phyloP scores from a whole-genome alignment of 2,797 vertebrate genomes.

The Pteropus rufus region DNA sequence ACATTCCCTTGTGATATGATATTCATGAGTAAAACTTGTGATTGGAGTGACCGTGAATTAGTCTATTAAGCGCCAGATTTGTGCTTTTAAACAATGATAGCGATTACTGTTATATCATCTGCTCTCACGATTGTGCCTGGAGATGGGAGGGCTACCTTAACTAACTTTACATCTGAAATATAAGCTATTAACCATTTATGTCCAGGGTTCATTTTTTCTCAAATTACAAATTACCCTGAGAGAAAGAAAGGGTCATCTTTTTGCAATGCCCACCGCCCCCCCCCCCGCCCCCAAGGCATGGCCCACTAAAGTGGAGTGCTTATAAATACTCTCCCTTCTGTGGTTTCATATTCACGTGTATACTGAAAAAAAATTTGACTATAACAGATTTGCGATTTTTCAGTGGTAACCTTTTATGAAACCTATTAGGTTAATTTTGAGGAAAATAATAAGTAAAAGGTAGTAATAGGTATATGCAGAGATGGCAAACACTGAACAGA shows the following conservation, averaged over 20 bases:
- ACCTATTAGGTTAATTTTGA: not conserved
- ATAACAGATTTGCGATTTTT: not conserved
- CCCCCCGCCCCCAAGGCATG: rapidly evolving
- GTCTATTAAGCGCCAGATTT: constrained; percentile 63
- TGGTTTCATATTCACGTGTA: rapidly evolving
- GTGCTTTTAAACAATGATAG: constrained; percentile 65
- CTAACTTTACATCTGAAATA: constrained; percentile 42
- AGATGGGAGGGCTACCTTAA: constrained; percentile 39
- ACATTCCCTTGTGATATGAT: constrained; percentile 68
- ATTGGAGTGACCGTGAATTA: constrained; percentile 68
- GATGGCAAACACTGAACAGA: not conserved
- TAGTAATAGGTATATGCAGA: not conserved
- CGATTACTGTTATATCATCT: constrained; percentile 59
- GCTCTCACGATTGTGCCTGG: constrained; percentile 24
- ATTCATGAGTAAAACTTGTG: constrained; percentile 66
- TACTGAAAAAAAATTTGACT: not conserved
- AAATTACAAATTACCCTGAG: not conserved
- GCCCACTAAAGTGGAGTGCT: not conserved
- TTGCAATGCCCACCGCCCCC: not conserved
- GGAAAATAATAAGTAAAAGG: not conserved
- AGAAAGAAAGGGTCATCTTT: not conserved
- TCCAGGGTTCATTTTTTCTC: not conserved
- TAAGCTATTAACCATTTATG: not conserved
- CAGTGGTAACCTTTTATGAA: not conserved
- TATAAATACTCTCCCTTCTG: not conserved